Base-by-base conservation (phyloP, 1,140 invertebrate species). In the Bombyx mandarina region DNA sequence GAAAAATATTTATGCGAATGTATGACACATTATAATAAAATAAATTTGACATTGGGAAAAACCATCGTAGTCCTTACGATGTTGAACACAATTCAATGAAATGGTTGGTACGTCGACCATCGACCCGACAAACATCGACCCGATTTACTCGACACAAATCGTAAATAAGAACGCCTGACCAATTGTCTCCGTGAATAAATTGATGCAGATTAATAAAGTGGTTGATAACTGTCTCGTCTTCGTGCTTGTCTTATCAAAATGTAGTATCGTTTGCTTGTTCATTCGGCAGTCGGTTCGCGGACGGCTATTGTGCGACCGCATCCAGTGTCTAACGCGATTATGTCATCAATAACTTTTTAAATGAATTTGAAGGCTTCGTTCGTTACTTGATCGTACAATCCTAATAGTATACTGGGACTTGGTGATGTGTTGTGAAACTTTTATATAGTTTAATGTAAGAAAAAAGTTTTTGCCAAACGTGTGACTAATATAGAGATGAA, bases 131-230 rank as follows among this genome's bases (percentile, higher is more conserved):
- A 44, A 45, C 53, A 22, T 54, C 53, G 53, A 12, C 18, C 43
- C 53, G 26, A 54, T 26, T 54, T 45, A 54, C 26, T 45, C 43
- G 8, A 8, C 3, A 45, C 53, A 18, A 22, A 54, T 44, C 53
- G 43, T 54, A 54, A 54, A 54, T 45, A 26, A 22, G 26, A 35
- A 35, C 22, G 53, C 26, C 53, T 44, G 53, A 22, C 51, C 76
- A 82, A 82, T 81, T 82, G 78, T 78, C 70, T 77, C 63, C 72
- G 69, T 70, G 69, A 74, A 71, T 73, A 80, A 85, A 82, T 85
- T 82, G 82, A 82, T 78, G 69, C 77, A 77, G 75, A 79, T 81
- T 80, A 82, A 77, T 82, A 77, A 82, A 82, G 72, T 80, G 73
- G 67, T 62, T 77, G 71, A 79, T 70, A 68, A 67, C 65, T 82